Conservation (phyloP, 2,888 invertebrate genomes). For the Saturnia japonica region DNA sequence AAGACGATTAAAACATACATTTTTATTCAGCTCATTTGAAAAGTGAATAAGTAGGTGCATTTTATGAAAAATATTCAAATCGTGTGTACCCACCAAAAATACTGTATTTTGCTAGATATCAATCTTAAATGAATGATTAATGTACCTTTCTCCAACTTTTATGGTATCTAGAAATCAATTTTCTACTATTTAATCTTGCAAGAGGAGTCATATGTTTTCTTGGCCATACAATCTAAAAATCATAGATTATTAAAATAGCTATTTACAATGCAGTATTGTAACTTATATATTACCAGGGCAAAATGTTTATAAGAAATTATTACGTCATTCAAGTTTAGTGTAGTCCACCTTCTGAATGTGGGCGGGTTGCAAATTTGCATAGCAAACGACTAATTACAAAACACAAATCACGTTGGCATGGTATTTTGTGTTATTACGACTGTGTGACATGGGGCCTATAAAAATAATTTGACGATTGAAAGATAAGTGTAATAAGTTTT, state of each 20-base stretch:
- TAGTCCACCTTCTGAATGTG: constrained; percentile 22
- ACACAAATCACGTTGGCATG: constrained; percentile 34
- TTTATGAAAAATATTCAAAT: too few relatives aligned
- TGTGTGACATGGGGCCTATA: neutral
- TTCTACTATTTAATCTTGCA: too few relatives aligned
- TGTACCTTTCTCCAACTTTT: too few relatives aligned
- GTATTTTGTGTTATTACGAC: constrained; percentile 23
- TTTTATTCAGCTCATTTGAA: too few relatives aligned
- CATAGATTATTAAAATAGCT: neutral
- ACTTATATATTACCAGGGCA: neutral
- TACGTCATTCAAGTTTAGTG: constrained; percentile 18
- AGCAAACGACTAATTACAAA: constrained; percentile 36
- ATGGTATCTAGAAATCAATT: too few relatives aligned
- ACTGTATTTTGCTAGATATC: too few relatives aligned
- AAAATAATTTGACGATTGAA: constrained; percentile 7
- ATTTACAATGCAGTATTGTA: neutral
- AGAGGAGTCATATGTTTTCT: too few relatives aligned
- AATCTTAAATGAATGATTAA: too few relatives aligned
- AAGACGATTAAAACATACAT: too few relatives aligned
- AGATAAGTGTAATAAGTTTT: constrained; percentile 10
- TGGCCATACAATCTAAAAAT: too few relatives aligned
- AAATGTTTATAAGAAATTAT: constrained; percentile 16
- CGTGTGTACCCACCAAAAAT: too few relatives aligned
- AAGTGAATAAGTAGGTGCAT: too few relatives aligned
- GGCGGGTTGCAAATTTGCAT: constrained; percentile 39